Percentiles rank a stretch among this genome's conserved stretches.
phyloP scores from a whole-genome alignment of 2,888 invertebrate species.

The Apamea monoglypha region DNA sequence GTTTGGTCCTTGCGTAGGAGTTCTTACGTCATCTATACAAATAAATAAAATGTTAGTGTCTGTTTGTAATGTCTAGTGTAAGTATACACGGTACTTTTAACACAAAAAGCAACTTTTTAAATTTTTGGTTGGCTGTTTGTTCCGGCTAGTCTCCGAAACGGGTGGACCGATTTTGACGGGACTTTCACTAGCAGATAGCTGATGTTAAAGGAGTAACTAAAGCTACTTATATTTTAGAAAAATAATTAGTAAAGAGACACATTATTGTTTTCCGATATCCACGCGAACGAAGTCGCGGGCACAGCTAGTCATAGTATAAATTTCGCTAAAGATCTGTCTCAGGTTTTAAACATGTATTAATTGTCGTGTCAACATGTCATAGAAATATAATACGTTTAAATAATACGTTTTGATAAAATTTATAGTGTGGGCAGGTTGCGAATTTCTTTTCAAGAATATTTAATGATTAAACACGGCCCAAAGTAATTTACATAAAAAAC shows the following conservation, averaged over 20 bases:
- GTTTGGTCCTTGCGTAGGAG: neutral
- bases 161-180: neutral
- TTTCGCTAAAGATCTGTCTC: neutral
- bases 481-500: neutral
- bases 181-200: neutral
- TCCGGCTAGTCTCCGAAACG: neutral
- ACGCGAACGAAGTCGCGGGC: neutral
- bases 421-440: slow-evolving; percentile 12
- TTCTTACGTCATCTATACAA: neutral
- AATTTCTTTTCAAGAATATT: slow-evolving; percentile 34
- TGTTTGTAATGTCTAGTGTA: neutral
- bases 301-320: neutral
- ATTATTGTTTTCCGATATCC: neutral
- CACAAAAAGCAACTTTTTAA: neutral
- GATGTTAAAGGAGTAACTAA: neutral
- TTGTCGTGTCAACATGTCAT: slow-evolving; percentile 25
- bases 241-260: neutral
- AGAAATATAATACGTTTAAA: slow-evolving; percentile 3
- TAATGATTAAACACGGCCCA: slow-evolving; percentile 21
- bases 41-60: neutral
- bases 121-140: neutral
- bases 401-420: slow-evolving; percentile 31
- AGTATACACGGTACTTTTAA: neutral
- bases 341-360: slow-evolving; percentile 29
- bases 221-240: neutral